These are phyloP conservation scores for Eupeodes luniger DNA, from an alignment of 2,888 invertebrate genomes.

Conservation along the genomic window DNA sequence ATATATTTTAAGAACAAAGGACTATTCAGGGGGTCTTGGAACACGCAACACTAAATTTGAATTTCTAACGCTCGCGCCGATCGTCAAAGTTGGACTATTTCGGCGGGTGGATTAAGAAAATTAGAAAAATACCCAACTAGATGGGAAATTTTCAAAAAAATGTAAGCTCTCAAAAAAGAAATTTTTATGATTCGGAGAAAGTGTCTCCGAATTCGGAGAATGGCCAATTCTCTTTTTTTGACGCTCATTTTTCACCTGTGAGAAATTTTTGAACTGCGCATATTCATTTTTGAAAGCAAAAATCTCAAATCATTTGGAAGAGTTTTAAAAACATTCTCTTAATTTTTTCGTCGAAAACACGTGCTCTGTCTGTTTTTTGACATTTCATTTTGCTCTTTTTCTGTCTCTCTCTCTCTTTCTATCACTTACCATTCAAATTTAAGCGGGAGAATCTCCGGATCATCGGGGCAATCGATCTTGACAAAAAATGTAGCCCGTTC, in stretches of 20 bases:
- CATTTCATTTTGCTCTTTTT: too few species aligned
- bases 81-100: conserved; percentile 82
- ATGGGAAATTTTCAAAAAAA: conserved; percentile 55
- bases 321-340: too few species aligned
- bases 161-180: conserved; percentile 32
- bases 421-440: conserved; percentile 83
- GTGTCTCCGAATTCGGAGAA: conserved; percentile 18
- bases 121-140: conserved; percentile 6
- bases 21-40: conserved; percentile 37
- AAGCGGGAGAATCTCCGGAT: conserved; percentile 81
- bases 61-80: conserved; percentile 79
- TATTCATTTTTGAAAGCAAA: background rate
- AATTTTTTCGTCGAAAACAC: conserved; percentile 25
- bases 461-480: conserved; percentile 83
- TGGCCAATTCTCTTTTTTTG: conserved; percentile 47
- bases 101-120: conserved; percentile 61
- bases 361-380: background rate
- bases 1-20: conserved; percentile 39
- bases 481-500: conserved; percentile 84
- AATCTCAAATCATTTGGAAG: too few species aligned
- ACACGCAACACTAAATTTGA: conserved; percentile 47
- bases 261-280: conserved; percentile 45
- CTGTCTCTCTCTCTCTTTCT: too few species aligned
- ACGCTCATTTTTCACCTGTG: conserved; percentile 49
- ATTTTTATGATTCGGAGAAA: conserved; percentile 44